Percentiles rank a stretch among this genome's conserved stretches.
phyloP scores from a whole-genome alignment of 1,140 invertebrate species.

The Euwallacea fornicatus region DNA sequence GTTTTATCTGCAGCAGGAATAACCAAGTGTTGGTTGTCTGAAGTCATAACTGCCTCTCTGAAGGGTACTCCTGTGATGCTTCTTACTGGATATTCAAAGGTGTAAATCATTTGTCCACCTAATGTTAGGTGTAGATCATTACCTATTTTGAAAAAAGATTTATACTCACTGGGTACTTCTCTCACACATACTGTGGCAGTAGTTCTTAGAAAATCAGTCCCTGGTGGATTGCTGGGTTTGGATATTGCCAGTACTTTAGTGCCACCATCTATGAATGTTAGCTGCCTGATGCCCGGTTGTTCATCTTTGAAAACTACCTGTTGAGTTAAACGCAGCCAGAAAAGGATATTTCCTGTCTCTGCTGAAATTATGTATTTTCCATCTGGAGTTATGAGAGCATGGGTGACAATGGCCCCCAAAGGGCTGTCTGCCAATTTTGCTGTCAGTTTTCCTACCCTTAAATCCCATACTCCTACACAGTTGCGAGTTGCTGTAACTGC shows the following conservation, averaged over 20 bases:
- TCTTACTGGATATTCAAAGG: slow-evolving; percentile 76
- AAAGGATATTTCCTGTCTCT: slow-evolving; percentile 88
- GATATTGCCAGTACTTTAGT: slow-evolving; percentile 86
- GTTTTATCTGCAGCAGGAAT: slow-evolving; percentile 80
- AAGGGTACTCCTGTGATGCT: slow-evolving; percentile 68
- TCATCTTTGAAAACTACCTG: slow-evolving; percentile 83
- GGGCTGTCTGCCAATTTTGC: slow-evolving; percentile 89
- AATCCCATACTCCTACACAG: slow-evolving; percentile 93
- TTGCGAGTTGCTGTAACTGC: slow-evolving; percentile 89
- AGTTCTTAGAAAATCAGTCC: slow-evolving; percentile 62
- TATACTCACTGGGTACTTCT: slow-evolving; percentile 66
- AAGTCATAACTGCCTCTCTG: slow-evolving; percentile 74
- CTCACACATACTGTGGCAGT: slow-evolving; percentile 67
- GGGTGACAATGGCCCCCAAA: slow-evolving; percentile 92
- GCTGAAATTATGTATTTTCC: slow-evolving; percentile 85
- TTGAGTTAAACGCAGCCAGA: slow-evolving; percentile 87
- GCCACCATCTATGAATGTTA: slow-evolving; percentile 82
- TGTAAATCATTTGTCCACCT: slow-evolving; percentile 76
- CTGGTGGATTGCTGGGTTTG: slow-evolving; percentile 62
- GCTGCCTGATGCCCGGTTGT: slow-evolving; percentile 82
- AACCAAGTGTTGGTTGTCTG: slow-evolving; percentile 77
- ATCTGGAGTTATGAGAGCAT: slow-evolving; percentile 83
- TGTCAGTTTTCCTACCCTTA: slow-evolving; percentile 80
- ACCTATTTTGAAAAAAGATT: neutral
- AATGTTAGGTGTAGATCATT: slow-evolving; percentile 9